These are phyloP conservation scores for Bucco capensis DNA, from an alignment of 2,113 vertebrate genomes.

Conservation along the genomic window DNA sequence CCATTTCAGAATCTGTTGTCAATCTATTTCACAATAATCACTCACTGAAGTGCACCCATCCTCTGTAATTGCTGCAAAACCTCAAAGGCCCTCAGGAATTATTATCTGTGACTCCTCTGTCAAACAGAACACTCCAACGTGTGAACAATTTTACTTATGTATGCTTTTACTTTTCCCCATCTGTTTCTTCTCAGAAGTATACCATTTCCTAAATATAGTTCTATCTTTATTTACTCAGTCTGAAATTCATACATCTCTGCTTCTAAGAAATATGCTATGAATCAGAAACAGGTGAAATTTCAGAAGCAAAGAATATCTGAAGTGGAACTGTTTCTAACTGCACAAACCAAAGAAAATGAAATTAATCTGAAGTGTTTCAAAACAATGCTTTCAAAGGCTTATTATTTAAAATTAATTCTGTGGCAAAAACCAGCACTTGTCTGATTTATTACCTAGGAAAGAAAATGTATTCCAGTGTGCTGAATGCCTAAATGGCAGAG, in stretches of 20 bases:
- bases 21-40: neutral
- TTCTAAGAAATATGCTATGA: neutral
- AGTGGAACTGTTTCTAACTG: neutral
- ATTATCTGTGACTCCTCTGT: neutral
- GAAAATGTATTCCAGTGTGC: neutral
- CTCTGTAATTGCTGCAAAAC: neutral
- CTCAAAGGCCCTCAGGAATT: neutral
- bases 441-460: neutral
- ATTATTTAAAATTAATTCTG: neutral
- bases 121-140: neutral
- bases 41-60: neutral
- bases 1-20: neutral
- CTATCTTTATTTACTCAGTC: neutral
- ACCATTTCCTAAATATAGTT: neutral
- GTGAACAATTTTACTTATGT: neutral
- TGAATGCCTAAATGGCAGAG: neutral
- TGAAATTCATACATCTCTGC: neutral
- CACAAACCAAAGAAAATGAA: neutral
- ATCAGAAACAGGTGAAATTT: conserved; percentile 42
- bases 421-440: neutral
- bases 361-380: neutral
- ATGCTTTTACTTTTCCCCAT: neutral
- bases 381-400: neutral
- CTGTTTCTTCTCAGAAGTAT: neutral
- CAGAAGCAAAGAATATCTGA: neutral